phyloP scores from a whole-genome alignment of 1,140 invertebrate species.

The Phymastichus coffea region DNA sequence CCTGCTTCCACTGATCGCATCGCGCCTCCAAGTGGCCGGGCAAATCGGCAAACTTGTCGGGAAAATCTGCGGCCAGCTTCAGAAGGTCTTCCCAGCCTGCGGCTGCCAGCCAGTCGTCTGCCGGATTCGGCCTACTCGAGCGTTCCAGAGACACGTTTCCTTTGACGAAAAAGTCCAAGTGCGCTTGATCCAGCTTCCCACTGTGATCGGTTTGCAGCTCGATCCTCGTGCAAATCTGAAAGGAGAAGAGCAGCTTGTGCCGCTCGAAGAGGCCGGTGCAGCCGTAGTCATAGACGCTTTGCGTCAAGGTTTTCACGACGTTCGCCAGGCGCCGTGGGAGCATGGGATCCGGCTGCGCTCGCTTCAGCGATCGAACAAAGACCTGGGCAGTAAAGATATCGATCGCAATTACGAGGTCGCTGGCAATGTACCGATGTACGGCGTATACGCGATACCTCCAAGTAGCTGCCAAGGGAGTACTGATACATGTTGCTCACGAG shows the following conservation, averaged over 20 bases:
- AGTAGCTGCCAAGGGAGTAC: constrained; percentile 78
- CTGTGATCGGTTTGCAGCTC: constrained; percentile 65
- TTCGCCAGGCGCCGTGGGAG: constrained; percentile 72
- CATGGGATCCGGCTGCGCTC: constrained; percentile 74
- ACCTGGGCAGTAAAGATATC: no score
- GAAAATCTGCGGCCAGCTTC: constrained; percentile 70
- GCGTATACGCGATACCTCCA: no score
- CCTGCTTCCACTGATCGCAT: constrained; percentile 68
- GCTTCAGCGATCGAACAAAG: constrained; percentile 76
- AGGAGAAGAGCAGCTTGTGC: constrained; percentile 87
- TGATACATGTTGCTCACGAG: constrained; percentile 88
- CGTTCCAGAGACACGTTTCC: constrained; percentile 77
- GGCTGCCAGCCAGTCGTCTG: constrained; percentile 66
- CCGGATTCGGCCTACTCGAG: constrained; percentile 65
- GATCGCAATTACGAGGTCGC: no score
- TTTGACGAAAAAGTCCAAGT: constrained; percentile 91
- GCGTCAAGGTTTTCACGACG: constrained; percentile 80
- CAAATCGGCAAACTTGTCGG: constrained; percentile 65
- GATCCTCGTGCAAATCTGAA: constrained; percentile 84
- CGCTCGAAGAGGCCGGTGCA: constrained; percentile 89
- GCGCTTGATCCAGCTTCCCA: constrained; percentile 67
- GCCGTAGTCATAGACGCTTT: constrained; percentile 85
- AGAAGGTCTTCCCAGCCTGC: constrained; percentile 78
- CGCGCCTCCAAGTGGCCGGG: constrained; percentile 66
- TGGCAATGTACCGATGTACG: no score